Evolutionary conservation across 1,140 invertebrate genomes (phyloP).

Genomic region (Zaprionus capensis): DNA sequence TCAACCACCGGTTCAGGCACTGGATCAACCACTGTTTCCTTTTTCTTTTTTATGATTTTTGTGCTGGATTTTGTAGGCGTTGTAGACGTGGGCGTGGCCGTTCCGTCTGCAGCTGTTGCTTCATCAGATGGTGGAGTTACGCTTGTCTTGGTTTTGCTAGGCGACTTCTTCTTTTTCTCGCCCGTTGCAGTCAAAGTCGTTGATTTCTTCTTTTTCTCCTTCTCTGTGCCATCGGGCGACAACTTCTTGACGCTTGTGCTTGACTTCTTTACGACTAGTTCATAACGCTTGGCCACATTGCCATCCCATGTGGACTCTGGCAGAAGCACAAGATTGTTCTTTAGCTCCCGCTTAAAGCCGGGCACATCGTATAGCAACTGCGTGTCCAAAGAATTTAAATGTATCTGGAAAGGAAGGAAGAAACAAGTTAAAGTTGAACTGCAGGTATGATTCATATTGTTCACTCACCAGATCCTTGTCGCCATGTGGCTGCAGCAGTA

Average conservation of each 20-base stretch:
- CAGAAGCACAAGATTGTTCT: slow-evolving; percentile 73
- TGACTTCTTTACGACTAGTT: slow-evolving; percentile 58
- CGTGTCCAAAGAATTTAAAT: slow-evolving; percentile 64
- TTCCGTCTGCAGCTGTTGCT: background rate
- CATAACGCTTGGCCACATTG: slow-evolving; percentile 68
- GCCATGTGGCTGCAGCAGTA: slow-evolving; percentile 81
- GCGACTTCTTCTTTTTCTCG: slow-evolving; percentile 60
- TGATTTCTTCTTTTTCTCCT: slow-evolving; percentile 53
- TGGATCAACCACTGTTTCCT: slow-evolving; percentile 14
- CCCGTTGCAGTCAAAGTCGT: slow-evolving; percentile 36
- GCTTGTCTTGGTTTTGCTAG: slow-evolving; percentile 41
- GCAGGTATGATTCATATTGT: background rate
- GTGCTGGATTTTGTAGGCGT: slow-evolving; percentile 32
- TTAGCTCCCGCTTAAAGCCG: slow-evolving; percentile 66
- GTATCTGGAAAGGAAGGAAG: slow-evolving; percentile 44
- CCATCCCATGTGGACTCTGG: slow-evolving; percentile 71
- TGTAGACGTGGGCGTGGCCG: background rate
- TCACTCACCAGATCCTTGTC: slow-evolving; percentile 67
- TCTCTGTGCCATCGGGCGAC: slow-evolving; percentile 34
- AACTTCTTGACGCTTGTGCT: slow-evolving; percentile 36
- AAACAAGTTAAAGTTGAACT: background rate
- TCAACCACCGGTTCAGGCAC: slow-evolving; percentile 11
- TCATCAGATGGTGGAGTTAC: slow-evolving; percentile 10
- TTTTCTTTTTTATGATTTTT: slow-evolving; percentile 29
- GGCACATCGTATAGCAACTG: slow-evolving; percentile 64